Evolutionary conservation across 1,140 invertebrate species (phyloP).

Genomic region (Cecropterus lyciades): DNA sequence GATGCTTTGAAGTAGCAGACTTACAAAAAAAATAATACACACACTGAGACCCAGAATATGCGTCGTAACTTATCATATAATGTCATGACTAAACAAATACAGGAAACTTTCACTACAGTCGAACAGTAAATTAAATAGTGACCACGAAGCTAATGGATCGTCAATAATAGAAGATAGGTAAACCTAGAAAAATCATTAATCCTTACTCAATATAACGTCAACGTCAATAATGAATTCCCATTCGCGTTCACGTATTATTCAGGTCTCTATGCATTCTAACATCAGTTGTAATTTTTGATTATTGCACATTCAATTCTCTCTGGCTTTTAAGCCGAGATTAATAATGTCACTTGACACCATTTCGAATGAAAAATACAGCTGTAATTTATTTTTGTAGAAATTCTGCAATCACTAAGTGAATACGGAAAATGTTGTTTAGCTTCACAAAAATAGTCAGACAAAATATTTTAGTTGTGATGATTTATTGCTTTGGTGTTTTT

Average conservation of each 20-base stretch:
- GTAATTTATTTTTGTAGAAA: slow-evolving; percentile 14
- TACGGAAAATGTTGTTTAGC: neutral
- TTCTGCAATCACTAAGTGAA: neutral
- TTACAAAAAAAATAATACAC: too few relatives aligned
- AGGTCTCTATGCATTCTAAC: neutral
- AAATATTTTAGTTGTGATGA: too few relatives aligned
- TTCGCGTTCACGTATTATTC: neutral
- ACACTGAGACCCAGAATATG: too few relatives aligned
- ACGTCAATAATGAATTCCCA: neutral
- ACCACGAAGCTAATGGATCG: too few relatives aligned
- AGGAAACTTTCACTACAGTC: too few relatives aligned
- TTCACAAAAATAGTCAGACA: neutral
- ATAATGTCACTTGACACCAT: slow-evolving; percentile 18
- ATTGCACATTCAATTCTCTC: slow-evolving; percentile 1
- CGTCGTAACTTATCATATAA: too few relatives aligned
- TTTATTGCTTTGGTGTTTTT: too few relatives aligned
- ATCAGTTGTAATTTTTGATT: slow-evolving; percentile 6
- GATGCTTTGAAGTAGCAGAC: too few relatives aligned
- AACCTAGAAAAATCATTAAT: neutral
- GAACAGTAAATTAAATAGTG: too few relatives aligned
- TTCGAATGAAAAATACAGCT: slow-evolving; percentile 4
- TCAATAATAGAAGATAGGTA: too few relatives aligned
- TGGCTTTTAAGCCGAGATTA: slow-evolving; percentile 11
- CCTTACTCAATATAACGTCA: neutral
- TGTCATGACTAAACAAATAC: too few relatives aligned